Evolutionary conservation across 2,888 invertebrate genomes (phyloP), one percentile per base, ranked within the genome.

Genomic region (Adelphocoris suturalis): DNA sequence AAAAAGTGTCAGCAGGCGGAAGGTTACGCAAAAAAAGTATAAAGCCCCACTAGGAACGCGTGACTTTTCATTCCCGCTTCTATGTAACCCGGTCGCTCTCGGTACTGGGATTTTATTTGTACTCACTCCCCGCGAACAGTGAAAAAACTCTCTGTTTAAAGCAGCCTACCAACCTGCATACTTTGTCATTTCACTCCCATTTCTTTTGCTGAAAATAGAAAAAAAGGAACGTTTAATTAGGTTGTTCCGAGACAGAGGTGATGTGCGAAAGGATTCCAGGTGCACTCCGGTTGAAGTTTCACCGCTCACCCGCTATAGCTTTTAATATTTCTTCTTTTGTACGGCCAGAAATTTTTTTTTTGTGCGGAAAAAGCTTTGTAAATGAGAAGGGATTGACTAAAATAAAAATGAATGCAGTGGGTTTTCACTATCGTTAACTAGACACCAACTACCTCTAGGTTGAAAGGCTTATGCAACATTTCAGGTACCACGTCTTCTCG

Each of bases 201-300:
- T 68, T 27, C 68, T 27, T 68, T 68, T 68, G 68, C 23, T 68
- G 11, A 2, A 37, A 37, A 37, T 19, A 68, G 5, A 68, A 68
- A 68, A 68, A 68, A n/a, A n/a, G n/a, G 68, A 68, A 23, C 68
- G 19, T 68, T 68, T 68, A 68, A 68, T 68, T 68, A 68, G 68
- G 68, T 68, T 12, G 68, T 68, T 2, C 23, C 12, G 23, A 68
- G 68, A 68, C 68, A 11, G 68, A 68, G 68, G 23, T 68, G 68
- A 27, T 12, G 68, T 68, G 27, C 68, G 27, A 68, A 68, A 16
- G n/a, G 57, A 14, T n/a, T 57, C 52, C 7, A 57, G n/a, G 57
- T n/a, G 14, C 57, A 57, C 57, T n/a, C 57, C 57, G 57, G 57
- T 57, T 57, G 57, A 57, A 57, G n/a, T 57, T 57, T 57, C 57